Evolutionary conservation across 2,888 invertebrate species (phyloP).

Genomic region (Tipula unca): DNA sequence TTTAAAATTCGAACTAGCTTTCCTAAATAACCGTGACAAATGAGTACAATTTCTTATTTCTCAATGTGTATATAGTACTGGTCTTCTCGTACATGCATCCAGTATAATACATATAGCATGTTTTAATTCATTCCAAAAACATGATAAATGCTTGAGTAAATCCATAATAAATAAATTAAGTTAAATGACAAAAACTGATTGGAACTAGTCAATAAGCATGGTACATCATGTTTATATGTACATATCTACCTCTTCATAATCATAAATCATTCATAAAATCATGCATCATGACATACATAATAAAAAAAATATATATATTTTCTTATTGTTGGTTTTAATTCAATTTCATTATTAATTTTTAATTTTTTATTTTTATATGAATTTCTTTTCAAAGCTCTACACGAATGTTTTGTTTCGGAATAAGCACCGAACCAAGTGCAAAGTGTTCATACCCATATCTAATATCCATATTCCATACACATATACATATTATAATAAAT

Average conservation of each 20-base stretch:
- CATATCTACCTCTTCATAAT: not conserved
- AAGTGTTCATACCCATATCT: not conserved
- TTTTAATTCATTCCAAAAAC: not conserved
- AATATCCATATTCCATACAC: not conserved
- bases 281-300: not conserved
- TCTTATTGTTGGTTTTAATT: not conserved
- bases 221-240: not conserved
- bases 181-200: constrained; percentile 14
- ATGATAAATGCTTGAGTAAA: not conserved
- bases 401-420: not conserved
- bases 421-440: not conserved
- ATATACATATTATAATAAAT: not conserved
- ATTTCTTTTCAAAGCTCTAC: not conserved
- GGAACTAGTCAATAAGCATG: not conserved
- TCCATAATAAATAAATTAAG: not conserved
- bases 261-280: constrained; percentile 8
- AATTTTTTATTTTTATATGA: not conserved
- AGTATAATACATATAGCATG: no score
- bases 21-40: not conserved
- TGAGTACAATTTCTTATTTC: not conserved
- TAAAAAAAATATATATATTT: not conserved
- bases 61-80: not conserved
- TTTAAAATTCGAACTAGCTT: not conserved
- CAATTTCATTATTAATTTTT: not conserved
- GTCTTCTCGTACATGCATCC: not conserved